Evolutionary conservation across 2,797 vertebrate genomes (phyloP).

Genomic region (Argentina silus): DNA sequence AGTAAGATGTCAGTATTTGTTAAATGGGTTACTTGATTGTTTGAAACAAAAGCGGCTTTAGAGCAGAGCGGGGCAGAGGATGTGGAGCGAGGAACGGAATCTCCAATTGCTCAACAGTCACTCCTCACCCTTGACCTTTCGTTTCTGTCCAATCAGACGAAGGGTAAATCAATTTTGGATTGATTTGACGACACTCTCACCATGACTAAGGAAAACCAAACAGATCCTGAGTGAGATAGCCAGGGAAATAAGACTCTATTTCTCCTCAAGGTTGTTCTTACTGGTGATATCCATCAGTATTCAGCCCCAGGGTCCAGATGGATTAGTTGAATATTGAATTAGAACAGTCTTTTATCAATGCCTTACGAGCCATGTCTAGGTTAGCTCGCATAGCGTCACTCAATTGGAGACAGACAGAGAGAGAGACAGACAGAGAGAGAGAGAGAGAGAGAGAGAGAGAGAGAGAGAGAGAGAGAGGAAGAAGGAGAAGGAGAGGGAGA

Average conservation of each 20-base stretch:
- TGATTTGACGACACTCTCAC: constrained; percentile 36
- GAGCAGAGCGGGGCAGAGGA: too few relatives aligned
- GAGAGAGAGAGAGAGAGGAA: not conserved
- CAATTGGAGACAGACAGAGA: constrained; percentile 26
- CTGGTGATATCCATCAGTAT: constrained; percentile 66
- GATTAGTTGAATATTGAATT: constrained; percentile 77
- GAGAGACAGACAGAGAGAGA: constrained; percentile 9
- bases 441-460: constrained; percentile 5
- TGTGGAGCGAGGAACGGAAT: too few relatives aligned
- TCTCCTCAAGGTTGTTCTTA: constrained; percentile 67
- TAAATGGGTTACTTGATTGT: too few relatives aligned
- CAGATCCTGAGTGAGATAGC: constrained; percentile 33
- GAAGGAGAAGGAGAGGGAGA: not conserved
- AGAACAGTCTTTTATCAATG: constrained; percentile 63
- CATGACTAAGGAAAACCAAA: constrained; percentile 36
- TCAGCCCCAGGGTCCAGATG: constrained; percentile 63
- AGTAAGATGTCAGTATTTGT: too few relatives aligned
- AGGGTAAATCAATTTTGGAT: not conserved
- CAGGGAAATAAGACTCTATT: constrained; percentile 60
- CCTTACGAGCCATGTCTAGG: constrained; percentile 48
- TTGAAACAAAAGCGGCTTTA: too few relatives aligned
- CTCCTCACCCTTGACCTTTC: not conserved
- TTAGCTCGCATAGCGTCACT: constrained; percentile 55
- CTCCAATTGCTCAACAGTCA: not conserved
- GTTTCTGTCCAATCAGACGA: not conserved